These are phyloP conservation scores for Hippoglossus stenolepis DNA, from an alignment of 2,113 vertebrate genomes.

Conservation along the genomic window DNA sequence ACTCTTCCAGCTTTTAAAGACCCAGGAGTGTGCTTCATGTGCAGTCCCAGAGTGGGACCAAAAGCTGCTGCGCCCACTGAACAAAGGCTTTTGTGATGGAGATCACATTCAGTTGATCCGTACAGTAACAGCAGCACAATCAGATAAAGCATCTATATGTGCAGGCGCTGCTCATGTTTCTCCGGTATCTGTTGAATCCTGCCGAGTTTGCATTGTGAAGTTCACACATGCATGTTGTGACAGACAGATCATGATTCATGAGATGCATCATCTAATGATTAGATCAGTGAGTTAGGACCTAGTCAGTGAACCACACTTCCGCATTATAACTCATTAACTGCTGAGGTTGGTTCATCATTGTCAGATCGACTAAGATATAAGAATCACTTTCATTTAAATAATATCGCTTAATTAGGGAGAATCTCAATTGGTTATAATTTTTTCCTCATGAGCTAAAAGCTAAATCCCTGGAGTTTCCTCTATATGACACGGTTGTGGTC, in stretches of 20 bases:
- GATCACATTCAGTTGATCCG: constrained; percentile 45
- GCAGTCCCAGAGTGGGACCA: constrained; percentile 52
- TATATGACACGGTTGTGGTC: neutral
- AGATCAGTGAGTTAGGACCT: constrained; percentile 37
- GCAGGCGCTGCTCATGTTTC: neutral
- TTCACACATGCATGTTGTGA: neutral
- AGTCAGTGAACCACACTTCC: constrained; percentile 41
- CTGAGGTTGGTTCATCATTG: constrained; percentile 73
- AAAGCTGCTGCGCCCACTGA: constrained; percentile 63
- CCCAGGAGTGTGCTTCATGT: constrained; percentile 31
- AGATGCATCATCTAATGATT: constrained; percentile 43
- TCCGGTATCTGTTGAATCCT: neutral
- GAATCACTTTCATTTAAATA: constrained; percentile 73
- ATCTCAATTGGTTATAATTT: constrained; percentile 44
- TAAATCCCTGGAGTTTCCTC: constrained; percentile 2
- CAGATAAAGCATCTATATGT: constrained; percentile 20
- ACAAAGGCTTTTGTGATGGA: constrained; percentile 75
- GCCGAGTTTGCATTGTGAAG: neutral
- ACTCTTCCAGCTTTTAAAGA: constrained; percentile 79
- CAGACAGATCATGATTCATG: constrained; percentile 9
- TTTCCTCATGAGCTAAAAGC: neutral
- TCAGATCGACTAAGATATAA: constrained; percentile 56
- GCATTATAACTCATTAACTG: constrained; percentile 67
- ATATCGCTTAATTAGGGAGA: constrained; percentile 61
- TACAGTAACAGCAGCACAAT: constrained; percentile 13